Evolutionary conservation across 2,888 invertebrate species (phyloP), one percentile per base, ranked within the genome.

Genomic region (Conomelus anceps): DNA sequence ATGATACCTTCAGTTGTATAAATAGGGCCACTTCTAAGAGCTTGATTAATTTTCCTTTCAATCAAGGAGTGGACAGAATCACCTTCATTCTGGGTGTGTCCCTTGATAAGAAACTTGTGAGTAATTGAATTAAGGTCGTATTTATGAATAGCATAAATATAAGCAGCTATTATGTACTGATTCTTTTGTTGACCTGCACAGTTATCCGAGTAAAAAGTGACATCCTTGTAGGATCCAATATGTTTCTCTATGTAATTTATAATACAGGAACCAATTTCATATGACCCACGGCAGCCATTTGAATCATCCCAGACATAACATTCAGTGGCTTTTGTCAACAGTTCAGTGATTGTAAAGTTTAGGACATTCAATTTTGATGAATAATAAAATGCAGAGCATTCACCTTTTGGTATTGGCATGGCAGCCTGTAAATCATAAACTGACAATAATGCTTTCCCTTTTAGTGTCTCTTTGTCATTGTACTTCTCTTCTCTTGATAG

Each of bases 391-490:
- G 41, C 22, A 23, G 90, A 91, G 41, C 91, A 90, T 84, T 91
- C 90, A 22, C 91, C 92, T 86, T 89, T 91, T 87, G 92, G 92
- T 26, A 88, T 29, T 89, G 91, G 91, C 84, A 92, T 88, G 24
- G 90, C 90, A 41, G 91, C 92, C 89, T 92, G 91, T 85, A 91
- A 89, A 89, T 92, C 91, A 89, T 89, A 92, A 88, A 89, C 89
- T 84, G 90, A 91, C 26, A 92, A 91, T 34, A 90, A 86, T 22
- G 29, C 11, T 23, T 89, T 90, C 26, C 88, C 23, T 22, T 87
- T 90, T 20, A 84, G 87, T 84, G 85, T 87, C 63, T 88, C 87
- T 87, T 91, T 91, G 87, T 92, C 91, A 17, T 86, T 87, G 85
- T 90, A 89, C 89, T 92, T 92, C 89, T 91, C 90, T 41, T 29